These are phyloP conservation scores for Sprattus sprattus DNA, from an alignment of 2,113 vertebrate species.

Conservation along the genomic window DNA sequence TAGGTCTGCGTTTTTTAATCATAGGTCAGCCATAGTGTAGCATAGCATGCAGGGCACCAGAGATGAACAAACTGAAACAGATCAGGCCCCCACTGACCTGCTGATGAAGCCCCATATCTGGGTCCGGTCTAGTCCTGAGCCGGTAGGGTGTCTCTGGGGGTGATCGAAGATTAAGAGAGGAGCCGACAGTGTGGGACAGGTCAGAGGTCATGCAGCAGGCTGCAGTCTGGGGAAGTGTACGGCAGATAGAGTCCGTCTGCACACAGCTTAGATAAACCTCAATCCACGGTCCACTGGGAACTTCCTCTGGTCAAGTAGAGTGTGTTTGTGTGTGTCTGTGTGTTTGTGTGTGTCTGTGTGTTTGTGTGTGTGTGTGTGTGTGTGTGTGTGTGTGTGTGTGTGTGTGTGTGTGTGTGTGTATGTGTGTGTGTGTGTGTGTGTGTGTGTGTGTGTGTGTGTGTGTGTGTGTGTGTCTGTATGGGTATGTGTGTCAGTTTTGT, in stretches of 20 bases:
- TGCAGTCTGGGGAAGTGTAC: conserved; percentile 15
- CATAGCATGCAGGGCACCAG: too few relatives aligned
- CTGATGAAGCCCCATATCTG: not conserved
- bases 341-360: not conserved
- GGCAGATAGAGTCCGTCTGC: conserved; percentile 8
- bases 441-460: not conserved
- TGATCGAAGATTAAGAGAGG: not conserved
- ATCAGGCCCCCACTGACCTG: not conserved
- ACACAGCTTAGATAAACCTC: conserved; percentile 31
- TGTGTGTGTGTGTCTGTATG: not conserved
- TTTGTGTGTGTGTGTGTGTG: conserved; percentile 13
- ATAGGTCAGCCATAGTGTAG: too few relatives aligned
- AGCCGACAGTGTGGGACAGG: conserved; percentile 25
- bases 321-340: not conserved
- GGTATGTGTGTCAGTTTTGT: not conserved
- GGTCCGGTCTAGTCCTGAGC: not conserved
- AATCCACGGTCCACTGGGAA: not conserved
- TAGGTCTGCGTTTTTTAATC: too few relatives aligned
- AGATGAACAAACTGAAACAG: too few relatives aligned
- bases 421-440: not conserved
- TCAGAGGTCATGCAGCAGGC: conserved; percentile 23
- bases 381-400: not conserved
- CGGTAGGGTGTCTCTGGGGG: not conserved
- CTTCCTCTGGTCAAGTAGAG: not conserved
- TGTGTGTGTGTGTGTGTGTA: not conserved